phyloP scores from a whole-genome alignment of 2,888 invertebrate genomes.

The Ophion ventricosus region DNA sequence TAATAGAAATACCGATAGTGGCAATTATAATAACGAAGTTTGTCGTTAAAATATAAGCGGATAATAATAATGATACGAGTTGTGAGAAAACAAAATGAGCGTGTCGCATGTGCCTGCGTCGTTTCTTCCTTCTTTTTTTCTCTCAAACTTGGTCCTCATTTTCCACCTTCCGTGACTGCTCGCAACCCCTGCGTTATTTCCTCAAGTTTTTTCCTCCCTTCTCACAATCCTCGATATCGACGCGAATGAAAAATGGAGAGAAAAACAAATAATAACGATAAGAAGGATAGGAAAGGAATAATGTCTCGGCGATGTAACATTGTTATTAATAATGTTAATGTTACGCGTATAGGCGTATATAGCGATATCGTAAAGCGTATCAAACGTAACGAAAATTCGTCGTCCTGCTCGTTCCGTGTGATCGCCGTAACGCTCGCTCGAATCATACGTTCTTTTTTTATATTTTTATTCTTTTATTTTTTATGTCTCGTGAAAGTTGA shows the following conservation, averaged over 20 bases:
- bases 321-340: background rate
- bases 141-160: background rate
- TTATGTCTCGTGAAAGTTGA: constrained; percentile 52
- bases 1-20: no score
- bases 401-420: background rate
- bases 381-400: no score
- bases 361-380: background rate
- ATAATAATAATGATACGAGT: no score
- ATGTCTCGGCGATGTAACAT: background rate
- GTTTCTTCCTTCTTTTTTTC: background rate
- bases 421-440: background rate
- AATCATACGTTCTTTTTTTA: background rate
- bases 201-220: no score
- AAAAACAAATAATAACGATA: no score
- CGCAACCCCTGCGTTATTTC: no score
- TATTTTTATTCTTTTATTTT: constrained; percentile 37
- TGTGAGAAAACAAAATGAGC: no score
- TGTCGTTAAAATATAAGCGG: no score
- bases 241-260: no score
- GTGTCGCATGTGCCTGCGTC: background rate
- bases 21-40: no score
- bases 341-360: background rate
- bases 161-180: background rate
- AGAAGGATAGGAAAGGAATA: no score
- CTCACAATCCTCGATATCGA: background rate